phyloP scores from a whole-genome alignment of 2,113 vertebrate genomes.

The Chionis minor region DNA sequence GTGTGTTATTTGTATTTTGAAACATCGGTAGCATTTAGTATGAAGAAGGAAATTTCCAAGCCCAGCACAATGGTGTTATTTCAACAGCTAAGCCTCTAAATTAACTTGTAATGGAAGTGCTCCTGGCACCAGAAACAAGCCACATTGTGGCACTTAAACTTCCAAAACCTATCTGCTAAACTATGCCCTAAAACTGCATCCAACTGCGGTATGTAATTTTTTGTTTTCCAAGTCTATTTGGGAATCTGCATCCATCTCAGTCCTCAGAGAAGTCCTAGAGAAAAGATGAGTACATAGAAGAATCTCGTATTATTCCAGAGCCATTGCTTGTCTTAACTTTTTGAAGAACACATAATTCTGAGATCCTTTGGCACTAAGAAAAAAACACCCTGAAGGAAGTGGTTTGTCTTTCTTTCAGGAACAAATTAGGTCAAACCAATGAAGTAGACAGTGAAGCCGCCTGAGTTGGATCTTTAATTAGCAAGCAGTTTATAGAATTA shows the following conservation, averaged over 20 bases:
- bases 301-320: neutral
- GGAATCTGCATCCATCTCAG: accelerated
- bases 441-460: neutral
- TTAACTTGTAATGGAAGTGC: neutral
- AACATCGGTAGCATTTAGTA: neutral
- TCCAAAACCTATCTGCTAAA: neutral
- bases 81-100: neutral
- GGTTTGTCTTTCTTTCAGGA: conserved; percentile 13
- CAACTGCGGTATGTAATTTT: accelerated
- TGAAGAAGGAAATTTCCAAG: neutral
- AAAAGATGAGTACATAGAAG: neutral
- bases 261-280: neutral
- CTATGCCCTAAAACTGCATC: neutral
- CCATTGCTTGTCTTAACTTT: neutral
- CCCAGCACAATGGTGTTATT: neutral
- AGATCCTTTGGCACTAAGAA: neutral
- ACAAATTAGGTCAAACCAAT: conserved; percentile 34
- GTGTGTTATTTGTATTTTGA: neutral
- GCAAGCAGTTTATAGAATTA: neutral
- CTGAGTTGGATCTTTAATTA: conserved; percentile 53
- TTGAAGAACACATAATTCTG: neutral
- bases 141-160: neutral
- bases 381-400: neutral
- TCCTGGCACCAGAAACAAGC: neutral
- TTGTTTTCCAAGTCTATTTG: neutral